A percentile compares a stretch with the other conserved stretches of the same genome.
These are phyloP conservation scores for Lumbricus terrestris DNA, from an alignment of 2,888 invertebrate genomes.

Conservation along the genomic window DNA sequence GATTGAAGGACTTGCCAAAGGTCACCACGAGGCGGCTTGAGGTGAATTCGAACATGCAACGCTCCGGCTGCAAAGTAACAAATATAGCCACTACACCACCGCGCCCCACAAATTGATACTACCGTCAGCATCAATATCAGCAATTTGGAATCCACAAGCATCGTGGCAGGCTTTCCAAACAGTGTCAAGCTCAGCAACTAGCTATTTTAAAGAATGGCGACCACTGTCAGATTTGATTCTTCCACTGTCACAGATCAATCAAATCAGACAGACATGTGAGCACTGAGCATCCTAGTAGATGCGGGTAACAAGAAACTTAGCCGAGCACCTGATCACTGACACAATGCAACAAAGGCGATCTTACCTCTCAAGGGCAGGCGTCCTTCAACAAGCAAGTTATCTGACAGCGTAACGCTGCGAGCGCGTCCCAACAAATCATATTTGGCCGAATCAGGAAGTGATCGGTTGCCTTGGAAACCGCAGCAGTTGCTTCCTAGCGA, in stretches of 20 bases:
- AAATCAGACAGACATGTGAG: not conserved
- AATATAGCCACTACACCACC: no score
- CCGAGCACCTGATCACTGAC: no score
- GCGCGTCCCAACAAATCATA: not conserved
- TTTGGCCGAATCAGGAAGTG: not conserved
- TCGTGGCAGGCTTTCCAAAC: no score
- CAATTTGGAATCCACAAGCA: no score
- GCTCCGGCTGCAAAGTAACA: no score
- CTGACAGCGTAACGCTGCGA: not conserved
- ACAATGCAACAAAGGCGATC: not conserved
- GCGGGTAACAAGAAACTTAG: not conserved
- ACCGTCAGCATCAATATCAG: no score
- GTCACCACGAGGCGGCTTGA: no score
- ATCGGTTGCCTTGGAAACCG: not conserved
- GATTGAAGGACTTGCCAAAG: no score
- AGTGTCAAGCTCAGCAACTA: no score
- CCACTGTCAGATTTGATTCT: not conserved
- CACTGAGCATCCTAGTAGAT: not conserved
- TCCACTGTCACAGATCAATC: not conserved
- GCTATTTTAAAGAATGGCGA: not conserved
- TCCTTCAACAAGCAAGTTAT: not conserved
- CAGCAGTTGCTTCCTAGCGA: not conserved
- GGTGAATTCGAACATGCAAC: no score
- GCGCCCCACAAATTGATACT: no score
- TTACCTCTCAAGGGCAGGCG: not conserved